A percentile compares a stretch with the other conserved stretches of the same genome.
These are phyloP conservation scores for Onthophagus sagittarius DNA, from an alignment of 2,888 invertebrate genomes.

Conservation along the genomic window DNA sequence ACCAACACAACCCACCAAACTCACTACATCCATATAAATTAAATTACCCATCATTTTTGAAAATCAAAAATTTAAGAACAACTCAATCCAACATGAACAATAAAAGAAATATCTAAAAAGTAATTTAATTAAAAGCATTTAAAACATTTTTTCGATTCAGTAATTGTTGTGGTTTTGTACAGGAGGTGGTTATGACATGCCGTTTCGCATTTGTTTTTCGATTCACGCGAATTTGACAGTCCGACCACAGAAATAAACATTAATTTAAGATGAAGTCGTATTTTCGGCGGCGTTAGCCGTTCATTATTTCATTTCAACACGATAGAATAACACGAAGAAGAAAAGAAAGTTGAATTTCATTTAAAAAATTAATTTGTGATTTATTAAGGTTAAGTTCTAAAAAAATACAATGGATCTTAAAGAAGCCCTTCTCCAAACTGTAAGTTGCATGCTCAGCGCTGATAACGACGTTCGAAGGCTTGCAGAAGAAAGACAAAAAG, in stretches of 20 bases:
- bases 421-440: conserved; percentile 34
- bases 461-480: conserved; percentile 34
- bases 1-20: too few relatives aligned
- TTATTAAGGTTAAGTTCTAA: background rate
- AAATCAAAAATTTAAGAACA: too few relatives aligned
- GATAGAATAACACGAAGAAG: too few relatives aligned
- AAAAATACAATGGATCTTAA: conserved; percentile 29
- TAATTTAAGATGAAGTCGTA: background rate
- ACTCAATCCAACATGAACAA: too few relatives aligned
- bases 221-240: conserved; percentile 8
- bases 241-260: background rate
- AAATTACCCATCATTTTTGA: too few relatives aligned
- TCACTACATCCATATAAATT: too few relatives aligned
- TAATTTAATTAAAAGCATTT: too few relatives aligned
- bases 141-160: too few relatives aligned
- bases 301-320: background rate
- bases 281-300: background rate
- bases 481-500: conserved; percentile 36
- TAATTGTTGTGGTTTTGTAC: too few relatives aligned
- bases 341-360: too few relatives aligned
- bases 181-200: background rate
- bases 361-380: too few relatives aligned
- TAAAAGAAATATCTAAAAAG: too few relatives aligned
- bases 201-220: conserved; percentile 4
- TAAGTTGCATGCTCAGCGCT: conserved; percentile 37